Conservation (phyloP, 2,113 vertebrate species). For the Rhea americana region DNA sequence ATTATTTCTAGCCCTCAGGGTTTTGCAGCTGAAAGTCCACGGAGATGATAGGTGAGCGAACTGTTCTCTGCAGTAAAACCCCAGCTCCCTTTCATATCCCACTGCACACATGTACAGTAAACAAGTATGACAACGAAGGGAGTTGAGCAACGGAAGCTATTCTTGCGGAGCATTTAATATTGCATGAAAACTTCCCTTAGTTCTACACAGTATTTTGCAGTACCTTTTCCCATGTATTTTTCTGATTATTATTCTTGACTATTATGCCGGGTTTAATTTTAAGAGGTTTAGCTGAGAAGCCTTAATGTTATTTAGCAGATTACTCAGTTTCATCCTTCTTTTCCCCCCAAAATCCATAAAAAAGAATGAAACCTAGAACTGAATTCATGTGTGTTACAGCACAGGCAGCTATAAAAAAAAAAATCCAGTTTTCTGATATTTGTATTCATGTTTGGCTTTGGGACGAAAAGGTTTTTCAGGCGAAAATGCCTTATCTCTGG, state of each 20-base stretch:
- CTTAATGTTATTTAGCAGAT: not conserved
- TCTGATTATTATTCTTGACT: not conserved
- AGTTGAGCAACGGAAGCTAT: not conserved
- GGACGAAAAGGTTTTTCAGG: not conserved
- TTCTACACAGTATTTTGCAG: not conserved
- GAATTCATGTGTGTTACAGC: not conserved
- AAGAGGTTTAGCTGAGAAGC: not conserved
- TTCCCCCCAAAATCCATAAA: not conserved
- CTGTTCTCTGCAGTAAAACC: not conserved
- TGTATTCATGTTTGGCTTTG: not conserved
- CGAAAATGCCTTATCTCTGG: no score
- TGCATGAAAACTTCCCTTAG: not conserved
- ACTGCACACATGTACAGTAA: accelerated
- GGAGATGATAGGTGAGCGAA: not conserved
- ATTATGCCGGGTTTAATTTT: not conserved
- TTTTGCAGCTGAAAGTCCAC: not conserved
- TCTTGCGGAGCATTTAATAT: not conserved
- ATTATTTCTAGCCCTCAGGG: not conserved
- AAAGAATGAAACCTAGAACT: not conserved
- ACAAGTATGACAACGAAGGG: not conserved
- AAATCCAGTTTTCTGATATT: not conserved
- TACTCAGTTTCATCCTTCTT: not conserved
- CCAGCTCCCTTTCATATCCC: not conserved
- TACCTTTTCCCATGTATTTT: not conserved
- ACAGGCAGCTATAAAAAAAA: not conserved